Base-by-base conservation (phyloP, 2,113 vertebrate species). In the Terrapene triunguis region DNA sequence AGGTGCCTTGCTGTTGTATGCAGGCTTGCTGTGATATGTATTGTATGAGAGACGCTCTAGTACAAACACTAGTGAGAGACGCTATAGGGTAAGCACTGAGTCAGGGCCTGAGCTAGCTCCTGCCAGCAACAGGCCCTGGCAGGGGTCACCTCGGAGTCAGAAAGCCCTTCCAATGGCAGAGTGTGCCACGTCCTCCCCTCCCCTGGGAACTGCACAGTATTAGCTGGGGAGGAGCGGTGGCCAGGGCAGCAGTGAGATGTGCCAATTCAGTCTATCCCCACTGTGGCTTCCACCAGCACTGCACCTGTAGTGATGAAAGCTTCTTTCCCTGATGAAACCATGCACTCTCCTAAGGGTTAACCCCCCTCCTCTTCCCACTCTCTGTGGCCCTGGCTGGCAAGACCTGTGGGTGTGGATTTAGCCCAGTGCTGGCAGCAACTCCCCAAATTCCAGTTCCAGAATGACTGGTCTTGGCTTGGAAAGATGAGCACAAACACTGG, bases 141-240 rank as follows among this genome's bases (percentile, higher is more conserved):
- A 79, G 47, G 5, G 3, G 3, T 76, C 59, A 80, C n/a, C 59
- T 38, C 0, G 2, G 54, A 80, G 19, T 17, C 4, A 85, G 24
- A 81, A 87, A 54, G 14, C 13, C 27, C 78, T 32, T 82, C 10
- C 7, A 2, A 0, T 2, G 32, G 1, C 12, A 1, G 69, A 3
- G 42, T 9, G 53, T 10, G 2, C 55, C 82, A 13, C 59, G 2
- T 25, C 7, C 16, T 38, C 38, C 38, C 38, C 38, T 38, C 38
- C 38, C 2, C 3, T 0, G 6, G 16, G 13, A 55, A 27, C 14
- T 25, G 6, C 69, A 83, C 57, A n/a, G n/a, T 0, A 0, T 29
- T 55, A 54, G 35, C 14, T 42, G 47, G 54, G 84, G 83, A 53
- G 19, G 69, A 55, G 0, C 0, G 19, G 65, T 0, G 5, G 48